These are phyloP conservation scores for Polymixis lichenea DNA, from an alignment of 2,888 invertebrate genomes.

Conservation along the genomic window DNA sequence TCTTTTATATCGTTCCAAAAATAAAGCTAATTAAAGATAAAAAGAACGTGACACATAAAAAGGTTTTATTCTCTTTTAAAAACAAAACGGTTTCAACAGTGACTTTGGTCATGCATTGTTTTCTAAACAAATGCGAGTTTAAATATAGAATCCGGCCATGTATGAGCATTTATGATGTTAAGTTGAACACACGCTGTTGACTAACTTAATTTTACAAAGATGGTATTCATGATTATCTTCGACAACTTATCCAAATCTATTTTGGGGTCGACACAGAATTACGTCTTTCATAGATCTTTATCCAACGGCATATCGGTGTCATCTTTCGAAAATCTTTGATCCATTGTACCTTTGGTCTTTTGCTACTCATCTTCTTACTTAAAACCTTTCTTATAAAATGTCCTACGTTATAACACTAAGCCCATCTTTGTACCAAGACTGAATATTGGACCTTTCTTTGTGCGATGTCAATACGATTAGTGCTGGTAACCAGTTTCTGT, in stretches of 20 bases:
- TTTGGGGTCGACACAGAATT: neutral
- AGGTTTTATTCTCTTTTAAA: slow-evolving; percentile 52
- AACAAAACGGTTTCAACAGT: slow-evolving; percentile 68
- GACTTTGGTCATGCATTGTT: slow-evolving; percentile 85
- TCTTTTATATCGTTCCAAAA: slow-evolving; percentile 58
- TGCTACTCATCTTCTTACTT: neutral
- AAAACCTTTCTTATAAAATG: neutral
- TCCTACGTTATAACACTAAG: neutral
- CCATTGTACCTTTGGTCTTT: neutral
- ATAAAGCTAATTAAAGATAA: slow-evolving; percentile 68
- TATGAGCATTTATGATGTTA: slow-evolving; percentile 60
- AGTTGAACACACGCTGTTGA: slow-evolving; percentile 23
- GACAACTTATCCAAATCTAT: neutral
- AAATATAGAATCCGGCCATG: slow-evolving; percentile 68
- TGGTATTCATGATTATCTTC: neutral
- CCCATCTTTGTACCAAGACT: neutral
- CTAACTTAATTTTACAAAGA: slow-evolving; percentile 27
- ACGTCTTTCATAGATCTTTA: neutral
- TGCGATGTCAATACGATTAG: slow-evolving; percentile 4
- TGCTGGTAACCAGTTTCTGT: neutral
- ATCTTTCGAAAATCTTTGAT: neutral
- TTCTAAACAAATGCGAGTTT: slow-evolving; percentile 79
- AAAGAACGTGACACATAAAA: slow-evolving; percentile 66
- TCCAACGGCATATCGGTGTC: neutral
- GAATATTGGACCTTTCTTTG: neutral